These are phyloP conservation scores for Aurelia sp. DNA, from an alignment of 30 jellyfish, hydroid and myxozoan species.

Conservation along the genomic window DNA sequence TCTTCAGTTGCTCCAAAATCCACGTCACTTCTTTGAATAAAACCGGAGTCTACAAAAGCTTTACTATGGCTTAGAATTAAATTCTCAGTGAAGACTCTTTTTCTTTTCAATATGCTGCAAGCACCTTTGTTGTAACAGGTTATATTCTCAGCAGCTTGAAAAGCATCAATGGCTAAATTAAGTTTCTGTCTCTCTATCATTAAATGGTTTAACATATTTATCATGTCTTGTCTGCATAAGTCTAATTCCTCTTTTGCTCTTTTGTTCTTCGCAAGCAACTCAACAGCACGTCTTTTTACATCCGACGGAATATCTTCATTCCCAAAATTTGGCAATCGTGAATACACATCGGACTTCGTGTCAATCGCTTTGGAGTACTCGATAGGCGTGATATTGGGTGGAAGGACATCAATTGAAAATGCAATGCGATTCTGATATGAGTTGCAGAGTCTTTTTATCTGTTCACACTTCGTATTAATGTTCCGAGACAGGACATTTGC, in stretches of 20 bases:
- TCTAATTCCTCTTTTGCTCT: constrained; percentile 3
- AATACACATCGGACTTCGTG: not conserved
- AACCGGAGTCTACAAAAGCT: not conserved
- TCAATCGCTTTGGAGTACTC: not conserved
- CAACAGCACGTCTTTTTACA: constrained; percentile 26
- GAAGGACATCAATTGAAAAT: not conserved
- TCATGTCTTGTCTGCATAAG: not conserved
- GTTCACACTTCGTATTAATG: not conserved
- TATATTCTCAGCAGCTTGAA: not conserved
- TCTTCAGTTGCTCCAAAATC: not conserved
- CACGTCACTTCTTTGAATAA: not conserved
- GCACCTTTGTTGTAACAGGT: constrained; percentile 6
- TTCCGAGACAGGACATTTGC: constrained; percentile 2
- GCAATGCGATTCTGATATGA: not conserved
- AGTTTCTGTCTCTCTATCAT: not conserved
- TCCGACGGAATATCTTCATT: constrained; percentile 3
- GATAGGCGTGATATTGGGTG: not conserved
- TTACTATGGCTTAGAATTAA: not conserved
- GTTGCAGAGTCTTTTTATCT: not conserved
- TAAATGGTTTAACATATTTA: not conserved
- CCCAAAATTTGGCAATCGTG: not conserved
- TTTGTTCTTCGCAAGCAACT: constrained; percentile 1
- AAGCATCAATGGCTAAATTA: not conserved
- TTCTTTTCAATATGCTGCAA: not conserved
- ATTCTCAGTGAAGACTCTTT: not conserved